Base-by-base conservation (phyloP, 2,888 invertebrate genomes). In the Hypsopygia costalis region DNA sequence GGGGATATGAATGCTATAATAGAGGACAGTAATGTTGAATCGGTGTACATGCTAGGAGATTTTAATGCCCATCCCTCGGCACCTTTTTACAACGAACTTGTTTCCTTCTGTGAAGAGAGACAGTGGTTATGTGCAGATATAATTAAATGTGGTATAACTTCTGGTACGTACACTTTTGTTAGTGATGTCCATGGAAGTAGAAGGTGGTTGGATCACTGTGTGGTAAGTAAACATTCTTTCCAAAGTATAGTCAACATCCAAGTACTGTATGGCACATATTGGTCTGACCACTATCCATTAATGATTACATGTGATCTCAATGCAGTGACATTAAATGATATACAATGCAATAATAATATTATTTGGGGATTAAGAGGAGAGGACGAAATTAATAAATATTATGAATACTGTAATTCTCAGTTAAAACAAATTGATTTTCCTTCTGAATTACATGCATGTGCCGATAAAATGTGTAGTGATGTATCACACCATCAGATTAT, bases 221-320 rank as follows among this genome's bases (percentile, higher is more conserved):
- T 48, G 1, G 39, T 39, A 7, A 48, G 40, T 11, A 7, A 32
- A 0, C 22, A 44, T 0, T 44, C 45, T 1, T 6, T 20, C 3
- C n/a, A 25, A 3, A 10, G 40, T 8, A 27, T 45, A 4, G 10
- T 22, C 6, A 30, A 9, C 12, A 34, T 36, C 3, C 5, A 32
- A 0, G 43, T 49, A 33, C 1, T 30, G 4, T 32, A 46, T 37
- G 43, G 35, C 11, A 11, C 41, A 10, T 45, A 25, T 33, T 49
- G 47, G 49, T 47, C 49, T 0, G 49, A 49, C 28, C 49, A 49
- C 34, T 46, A 30, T 27, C 49, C 49, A 3, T 28, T 49, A 10
- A 9, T 35, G 9, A 11, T 48, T 1, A 9, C 16, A 20, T 39
- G 43, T 41, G 12, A 48, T 30, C 25, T 44, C 6, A 2, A n/a